Base-by-base conservation (phyloP, 2,113 vertebrate genomes). In the Phyllostomus discolor region DNA sequence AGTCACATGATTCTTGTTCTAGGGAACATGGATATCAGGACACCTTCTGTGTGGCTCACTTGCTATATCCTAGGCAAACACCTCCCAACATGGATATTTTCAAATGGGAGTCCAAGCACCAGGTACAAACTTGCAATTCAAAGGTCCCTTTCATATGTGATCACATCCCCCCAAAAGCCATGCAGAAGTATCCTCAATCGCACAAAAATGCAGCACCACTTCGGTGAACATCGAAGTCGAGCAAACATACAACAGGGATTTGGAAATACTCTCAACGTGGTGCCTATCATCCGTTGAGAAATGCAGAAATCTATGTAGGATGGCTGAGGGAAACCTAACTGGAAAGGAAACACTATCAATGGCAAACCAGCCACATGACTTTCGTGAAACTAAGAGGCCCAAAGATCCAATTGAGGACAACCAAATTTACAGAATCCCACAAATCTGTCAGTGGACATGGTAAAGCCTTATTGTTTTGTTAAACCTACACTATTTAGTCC, bases 311-410 rank as follows among this genome's bases (percentile, higher is more conserved):
- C 50, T 52, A 17, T 17, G 15, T 15, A 52, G 17, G 7, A 69
- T 35, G 17, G 15, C 3, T 9, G 4, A 20, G 8, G 66, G 33
- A 7, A n/a, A n/a, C 6, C 5, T 4, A 1, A 19, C 2, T 16
- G 9, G 66, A 35, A 1, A 69, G n/a, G n/a, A 20, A 69, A 35
- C 66, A 35, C 66, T 35, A 10, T 20, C n/a, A 35, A 4, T 35
- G 66, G 17, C 7, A 8, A 8, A 17, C 6, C 33, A 69, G 7
- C 17, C 15, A 8, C n/a, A n/a, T 10, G 17, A 35, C 20, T 20
- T 20, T 20, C 17, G 66, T 10, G n/a, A 69, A 15, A 3, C n/a
- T 20, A 8, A 20, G 16, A 17, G 35, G 64, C 33, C 7, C 64
- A n/a, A n/a, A 67, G 5, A 67, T n/a, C 31, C 28, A 67, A 1